Base-by-base conservation (phyloP, 2,888 invertebrate species). In the Polia nebulosa region DNA sequence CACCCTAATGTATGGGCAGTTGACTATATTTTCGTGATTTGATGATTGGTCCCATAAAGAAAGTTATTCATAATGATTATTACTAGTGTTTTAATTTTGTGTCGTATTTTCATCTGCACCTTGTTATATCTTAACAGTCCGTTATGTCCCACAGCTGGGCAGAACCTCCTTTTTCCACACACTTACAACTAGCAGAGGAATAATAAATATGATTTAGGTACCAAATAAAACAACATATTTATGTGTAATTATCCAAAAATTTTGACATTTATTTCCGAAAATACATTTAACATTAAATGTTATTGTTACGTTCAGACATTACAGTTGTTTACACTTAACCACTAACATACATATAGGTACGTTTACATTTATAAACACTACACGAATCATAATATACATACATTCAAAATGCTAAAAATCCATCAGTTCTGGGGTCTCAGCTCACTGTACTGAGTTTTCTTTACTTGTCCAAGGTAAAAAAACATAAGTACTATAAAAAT, bases 201-300 rank as follows among this genome's bases (percentile, higher is more conserved):
- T n/a, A n/a, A n/a, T n/a, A n/a, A n/a, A n/a, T n/a, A n/a, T n/a
- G n/a, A n/a, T n/a, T n/a, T n/a, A n/a, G n/a, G n/a, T n/a, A n/a
- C n/a, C 20, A 61, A 66, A 55, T 67, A 41, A 68, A 68, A 68
- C 58, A 25, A 56, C 22, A 3, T 3, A 7, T 0, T 3, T 9
- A 3, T 11, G 17, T 17, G 25, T 53, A 55, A 13, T 41, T 49
- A 41, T 25, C 8, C 11, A 76, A 70, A 73, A 58, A 34, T 15
- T 20, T 39, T 0, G 52, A 58, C 32, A 63, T 74, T 78, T 52
- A 72, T 53, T 53, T 72, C 60, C 15, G 66, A 72, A 72, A 75
- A 78, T 75, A 75, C 65, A 53, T 76, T 44, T 49, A 29, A 69
- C 44, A 73, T 76, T 27, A 20, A 69, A 73, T 53, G 61, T 69